Evolutionary conservation across 2,888 invertebrate species (phyloP).

Genomic region (Drosophila atroscutellata): DNA sequence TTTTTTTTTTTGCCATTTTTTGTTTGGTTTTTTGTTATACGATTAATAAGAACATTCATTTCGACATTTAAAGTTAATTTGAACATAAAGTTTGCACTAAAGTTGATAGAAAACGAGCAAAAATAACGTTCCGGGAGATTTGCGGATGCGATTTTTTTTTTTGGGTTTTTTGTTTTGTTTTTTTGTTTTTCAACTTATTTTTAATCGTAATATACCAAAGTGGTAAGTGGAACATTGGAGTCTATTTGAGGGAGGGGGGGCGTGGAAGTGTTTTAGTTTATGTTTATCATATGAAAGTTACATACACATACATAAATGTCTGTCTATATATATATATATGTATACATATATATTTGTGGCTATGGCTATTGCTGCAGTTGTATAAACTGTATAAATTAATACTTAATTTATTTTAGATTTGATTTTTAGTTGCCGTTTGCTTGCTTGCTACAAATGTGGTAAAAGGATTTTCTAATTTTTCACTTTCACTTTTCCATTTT

Average conservation of each 20-base stretch:
- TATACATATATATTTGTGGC: slow-evolving; percentile 9
- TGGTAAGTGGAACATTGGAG: slow-evolving; percentile 70
- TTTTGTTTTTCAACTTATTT: slow-evolving; percentile 7
- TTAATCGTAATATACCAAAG: slow-evolving; percentile 50
- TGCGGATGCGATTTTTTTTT: slow-evolving; percentile 13
- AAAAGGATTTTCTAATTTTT: slow-evolving; percentile 54
- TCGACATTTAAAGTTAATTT: slow-evolving; percentile 79
- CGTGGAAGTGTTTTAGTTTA: slow-evolving; percentile 20
- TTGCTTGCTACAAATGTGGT: slow-evolving; percentile 30
- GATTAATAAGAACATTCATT: slow-evolving; percentile 79
- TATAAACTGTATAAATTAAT: slow-evolving; percentile 56
- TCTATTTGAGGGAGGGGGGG: slow-evolving; percentile 52
- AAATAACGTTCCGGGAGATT: slow-evolving; percentile 34
- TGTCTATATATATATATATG: slow-evolving; percentile 25
- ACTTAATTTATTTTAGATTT: slow-evolving; percentile 44
- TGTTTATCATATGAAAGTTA: slow-evolving; percentile 50
- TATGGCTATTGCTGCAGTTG: slow-evolving; percentile 63
- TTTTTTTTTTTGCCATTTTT: slow-evolving; percentile 21
- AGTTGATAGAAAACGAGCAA: slow-evolving; percentile 64
- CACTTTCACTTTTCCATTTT: slow-evolving; percentile 4
- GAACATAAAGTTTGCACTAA: slow-evolving; percentile 80
- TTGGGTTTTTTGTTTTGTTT: neutral
- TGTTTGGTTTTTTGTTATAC: slow-evolving; percentile 42
- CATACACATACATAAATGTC: slow-evolving; percentile 50
- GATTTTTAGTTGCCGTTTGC: slow-evolving; percentile 45